These are phyloP conservation scores for Drosophila neocordata DNA, from an alignment of 1,140 invertebrate species.

Conservation along the genomic window DNA sequence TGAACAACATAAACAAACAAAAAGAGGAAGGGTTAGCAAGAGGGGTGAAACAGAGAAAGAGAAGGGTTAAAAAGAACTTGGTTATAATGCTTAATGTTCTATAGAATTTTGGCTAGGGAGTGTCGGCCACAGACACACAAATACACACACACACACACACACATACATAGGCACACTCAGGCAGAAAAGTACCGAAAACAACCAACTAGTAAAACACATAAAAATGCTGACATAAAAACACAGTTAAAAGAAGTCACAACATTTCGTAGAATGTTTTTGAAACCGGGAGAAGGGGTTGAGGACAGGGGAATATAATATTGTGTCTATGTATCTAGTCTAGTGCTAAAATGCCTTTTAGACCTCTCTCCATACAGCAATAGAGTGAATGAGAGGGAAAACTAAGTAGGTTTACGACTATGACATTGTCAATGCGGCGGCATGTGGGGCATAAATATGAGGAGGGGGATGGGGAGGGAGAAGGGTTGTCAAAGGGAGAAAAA, in stretches of 20 bases:
- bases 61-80: constrained; percentile 1
- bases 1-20: constrained; percentile 4
- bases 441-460: not conserved
- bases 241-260: constrained; percentile 57
- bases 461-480: not conserved
- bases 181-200: constrained; percentile 45
- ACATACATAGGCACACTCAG: too few species aligned
- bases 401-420: constrained; percentile 10
- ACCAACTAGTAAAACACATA: constrained; percentile 34
- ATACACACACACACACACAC: constrained; percentile 10
- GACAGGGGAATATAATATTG: too few species aligned
- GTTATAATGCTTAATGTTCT: constrained; percentile 18
- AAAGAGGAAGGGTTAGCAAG: not conserved
- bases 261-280: constrained; percentile 1
- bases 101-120: constrained; percentile 27
- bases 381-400: constrained; percentile 9
- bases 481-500: not conserved
- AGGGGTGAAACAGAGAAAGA: not conserved
- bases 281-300: constrained; percentile 8
- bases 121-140: constrained; percentile 21
- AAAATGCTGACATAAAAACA: constrained; percentile 73
- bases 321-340: constrained; percentile 35
- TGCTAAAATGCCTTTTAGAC: constrained; percentile 43
- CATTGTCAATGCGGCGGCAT: not conserved
- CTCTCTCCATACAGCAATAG: not conserved